Conservation (phyloP, 2,888 invertebrate species). For the Crocallis elinguaria region DNA sequence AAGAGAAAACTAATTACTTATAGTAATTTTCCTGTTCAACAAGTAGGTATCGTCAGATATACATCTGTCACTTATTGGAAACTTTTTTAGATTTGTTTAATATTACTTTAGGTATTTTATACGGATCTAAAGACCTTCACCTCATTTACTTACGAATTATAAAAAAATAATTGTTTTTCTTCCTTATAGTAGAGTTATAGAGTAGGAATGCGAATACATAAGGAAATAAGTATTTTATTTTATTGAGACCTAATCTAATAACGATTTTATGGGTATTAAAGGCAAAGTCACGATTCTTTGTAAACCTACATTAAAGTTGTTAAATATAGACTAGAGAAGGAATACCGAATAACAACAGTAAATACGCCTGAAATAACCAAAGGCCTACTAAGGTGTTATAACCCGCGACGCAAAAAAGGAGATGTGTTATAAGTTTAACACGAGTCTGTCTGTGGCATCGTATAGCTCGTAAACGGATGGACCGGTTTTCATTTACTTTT, state of each 20-base stretch:
- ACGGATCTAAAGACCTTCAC: background rate
- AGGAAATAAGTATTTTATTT: constrained; percentile 29
- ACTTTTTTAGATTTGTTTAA: too few relatives aligned
- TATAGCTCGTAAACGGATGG: too few relatives aligned
- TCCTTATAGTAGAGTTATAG: constrained; percentile 27
- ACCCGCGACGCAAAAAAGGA: too few relatives aligned
- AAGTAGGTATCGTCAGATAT: too few relatives aligned
- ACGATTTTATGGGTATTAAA: constrained; percentile 19
- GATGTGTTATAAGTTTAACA: too few relatives aligned
- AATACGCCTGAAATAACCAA: background rate
- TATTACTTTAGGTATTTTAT: background rate
- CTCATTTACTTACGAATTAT: background rate
- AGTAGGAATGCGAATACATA: constrained; percentile 15
- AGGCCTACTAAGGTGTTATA: too few relatives aligned
- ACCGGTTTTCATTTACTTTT: too few relatives aligned
- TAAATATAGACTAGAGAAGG: background rate
- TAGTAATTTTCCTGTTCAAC: too few relatives aligned
- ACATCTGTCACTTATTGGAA: too few relatives aligned
- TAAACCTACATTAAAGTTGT: background rate
- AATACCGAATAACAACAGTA: background rate
- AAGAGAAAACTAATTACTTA: too few relatives aligned
- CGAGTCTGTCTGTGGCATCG: too few relatives aligned
- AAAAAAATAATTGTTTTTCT: constrained; percentile 3
- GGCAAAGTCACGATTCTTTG: constrained; percentile 11
- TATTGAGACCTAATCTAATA: constrained; percentile 30